Conservation (phyloP, 1,140 invertebrate genomes). For the Drosophila sucinea region DNA sequence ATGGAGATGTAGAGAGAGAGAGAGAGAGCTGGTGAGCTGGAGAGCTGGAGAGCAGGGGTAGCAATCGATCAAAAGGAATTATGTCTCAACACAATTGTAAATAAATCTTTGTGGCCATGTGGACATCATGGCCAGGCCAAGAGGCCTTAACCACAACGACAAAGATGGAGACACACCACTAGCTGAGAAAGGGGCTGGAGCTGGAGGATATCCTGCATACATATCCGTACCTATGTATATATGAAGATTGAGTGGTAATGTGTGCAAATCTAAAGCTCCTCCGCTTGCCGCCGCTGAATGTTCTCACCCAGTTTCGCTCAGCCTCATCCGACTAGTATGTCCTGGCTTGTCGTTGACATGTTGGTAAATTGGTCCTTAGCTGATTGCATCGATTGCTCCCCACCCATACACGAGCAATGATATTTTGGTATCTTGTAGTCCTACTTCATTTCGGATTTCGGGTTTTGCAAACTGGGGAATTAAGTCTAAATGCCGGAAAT, state of each 20-base stretch:
- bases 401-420: neutral
- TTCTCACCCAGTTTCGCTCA: conserved; percentile 22
- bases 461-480: conserved; percentile 61
- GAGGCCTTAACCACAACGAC: conserved; percentile 28
- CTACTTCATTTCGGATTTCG: conserved; percentile 18
- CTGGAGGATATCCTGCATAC: conserved; percentile 61
- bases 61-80: conserved; percentile 79
- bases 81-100: conserved; percentile 82
- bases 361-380: conserved; percentile 79
- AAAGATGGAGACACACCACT: conserved; percentile 36
- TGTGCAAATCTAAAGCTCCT: conserved; percentile 77
- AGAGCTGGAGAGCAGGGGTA: neutral
- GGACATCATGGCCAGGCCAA: conserved; percentile 72
- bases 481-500: conserved; percentile 77
- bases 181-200: conserved; percentile 11
- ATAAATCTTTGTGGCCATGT: conserved; percentile 79
- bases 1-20: neutral
- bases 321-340: conserved; percentile 19
- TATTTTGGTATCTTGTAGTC: conserved; percentile 15
- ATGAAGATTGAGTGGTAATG: conserved; percentile 81
- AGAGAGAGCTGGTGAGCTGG: neutral
- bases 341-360: conserved; percentile 64
- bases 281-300: conserved; percentile 12
- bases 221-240: conserved; percentile 29
- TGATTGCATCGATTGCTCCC: conserved; percentile 72